A percentile compares a stretch with the other conserved stretches of the same genome.
Conservation (phyloP, 2,888 invertebrate genomes). For the Sesia bembeciformis region DNA sequence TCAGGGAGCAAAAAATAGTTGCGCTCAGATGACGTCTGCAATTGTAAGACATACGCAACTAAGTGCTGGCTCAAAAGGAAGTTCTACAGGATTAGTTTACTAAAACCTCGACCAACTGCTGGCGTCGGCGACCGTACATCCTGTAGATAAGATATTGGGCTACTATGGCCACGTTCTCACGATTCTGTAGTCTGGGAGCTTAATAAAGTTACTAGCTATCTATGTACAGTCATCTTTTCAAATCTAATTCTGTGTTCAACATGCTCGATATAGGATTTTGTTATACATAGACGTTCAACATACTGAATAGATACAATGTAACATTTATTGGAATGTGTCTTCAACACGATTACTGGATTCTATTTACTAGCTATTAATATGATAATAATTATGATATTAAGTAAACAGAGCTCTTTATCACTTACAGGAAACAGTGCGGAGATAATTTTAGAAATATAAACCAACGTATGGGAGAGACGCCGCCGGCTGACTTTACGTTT, state of each 20-base stretch:
- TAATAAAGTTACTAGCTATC: no score
- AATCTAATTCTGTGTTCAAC: neutral
- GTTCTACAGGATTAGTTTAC: constrained; percentile 36
- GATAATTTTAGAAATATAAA: constrained; percentile 36
- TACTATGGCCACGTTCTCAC: constrained; percentile 42
- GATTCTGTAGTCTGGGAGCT: constrained; percentile 11
- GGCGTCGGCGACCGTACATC: constrained; percentile 53
- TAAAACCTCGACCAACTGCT: constrained; percentile 42
- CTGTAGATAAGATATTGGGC: constrained; percentile 58
- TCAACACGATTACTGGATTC: constrained; percentile 12
- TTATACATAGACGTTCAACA: no score
- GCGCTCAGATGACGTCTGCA: neutral
- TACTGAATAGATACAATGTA: neutral
- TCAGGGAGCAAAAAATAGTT: constrained; percentile 24
- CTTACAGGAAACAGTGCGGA: constrained; percentile 30
- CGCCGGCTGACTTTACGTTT: constrained; percentile 31
- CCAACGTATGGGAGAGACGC: constrained; percentile 4
- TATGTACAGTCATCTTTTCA: neutral
- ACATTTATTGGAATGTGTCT: neutral
- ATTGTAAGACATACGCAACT: neutral
- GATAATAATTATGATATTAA: constrained; percentile 22
- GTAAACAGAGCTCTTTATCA: constrained; percentile 34
- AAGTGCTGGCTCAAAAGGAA: constrained; percentile 11
- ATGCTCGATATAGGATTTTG: no score
- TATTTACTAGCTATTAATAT: constrained; percentile 4